Conservation (phyloP, 35 echinoderm and acorn worm species). For the Anneissia japonica region DNA sequence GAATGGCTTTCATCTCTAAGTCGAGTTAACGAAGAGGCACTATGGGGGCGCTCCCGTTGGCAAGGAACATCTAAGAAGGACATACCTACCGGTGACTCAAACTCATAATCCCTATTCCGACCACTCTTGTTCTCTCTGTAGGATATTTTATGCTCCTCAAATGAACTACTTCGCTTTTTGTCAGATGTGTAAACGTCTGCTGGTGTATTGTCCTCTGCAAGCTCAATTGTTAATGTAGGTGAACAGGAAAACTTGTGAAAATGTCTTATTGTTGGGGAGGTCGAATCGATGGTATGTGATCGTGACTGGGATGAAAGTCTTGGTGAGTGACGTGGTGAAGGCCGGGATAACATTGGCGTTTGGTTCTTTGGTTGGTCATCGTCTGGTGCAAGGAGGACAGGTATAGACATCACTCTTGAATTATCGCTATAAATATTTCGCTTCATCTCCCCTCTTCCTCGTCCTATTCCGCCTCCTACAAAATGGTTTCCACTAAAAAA, state of each 20-base stretch:
- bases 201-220: background rate
- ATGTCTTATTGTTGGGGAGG: background rate
- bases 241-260: background rate
- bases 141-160: background rate
- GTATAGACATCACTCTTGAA: background rate
- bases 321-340: background rate
- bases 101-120: background rate
- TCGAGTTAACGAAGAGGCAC: constrained; percentile 41
- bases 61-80: background rate
- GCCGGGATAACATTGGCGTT: background rate
- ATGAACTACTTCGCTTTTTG: background rate
- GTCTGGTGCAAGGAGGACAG: background rate
- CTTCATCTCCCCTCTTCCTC: background rate
- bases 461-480: background rate
- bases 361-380: background rate
- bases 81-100: background rate
- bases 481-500: background rate
- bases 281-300: background rate
- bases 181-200: background rate
- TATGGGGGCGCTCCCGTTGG: constrained; percentile 36
- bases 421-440: background rate
- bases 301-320: background rate
- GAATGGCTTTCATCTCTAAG: constrained; percentile 32
- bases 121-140: background rate
- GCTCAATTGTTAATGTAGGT: background rate